These are phyloP conservation scores for Cactoblastis cactorum DNA, from an alignment of 2,888 invertebrate genomes.

Conservation along the genomic window DNA sequence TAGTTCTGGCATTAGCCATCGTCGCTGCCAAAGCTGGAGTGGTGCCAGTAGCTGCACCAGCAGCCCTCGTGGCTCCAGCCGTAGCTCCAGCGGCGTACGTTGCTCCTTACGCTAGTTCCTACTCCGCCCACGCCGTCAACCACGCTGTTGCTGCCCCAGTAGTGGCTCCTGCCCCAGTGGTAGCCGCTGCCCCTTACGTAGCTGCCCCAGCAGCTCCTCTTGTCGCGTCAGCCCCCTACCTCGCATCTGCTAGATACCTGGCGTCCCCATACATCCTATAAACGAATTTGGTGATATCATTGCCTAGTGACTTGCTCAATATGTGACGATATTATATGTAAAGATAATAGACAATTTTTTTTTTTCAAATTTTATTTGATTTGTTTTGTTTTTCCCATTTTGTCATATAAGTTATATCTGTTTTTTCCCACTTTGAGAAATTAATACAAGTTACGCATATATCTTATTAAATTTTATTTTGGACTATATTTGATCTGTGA, in stretches of 20 bases:
- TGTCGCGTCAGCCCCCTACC: slow-evolving; percentile 31
- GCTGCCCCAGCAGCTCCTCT: slow-evolving; percentile 29
- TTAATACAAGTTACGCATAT: no score
- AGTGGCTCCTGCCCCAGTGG: no score
- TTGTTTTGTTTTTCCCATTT: neutral
- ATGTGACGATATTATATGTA: slow-evolving; percentile 30
- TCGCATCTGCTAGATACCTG: slow-evolving; percentile 45
- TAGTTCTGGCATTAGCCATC: slow-evolving; percentile 49
- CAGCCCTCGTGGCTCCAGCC: slow-evolving; percentile 77
- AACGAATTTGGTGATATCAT: slow-evolving; percentile 68
- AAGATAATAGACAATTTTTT: slow-evolving; percentile 23
- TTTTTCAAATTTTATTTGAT: slow-evolving; percentile 16
- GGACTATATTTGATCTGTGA: no score
- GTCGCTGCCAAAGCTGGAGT: slow-evolving; percentile 52
- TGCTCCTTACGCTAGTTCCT: slow-evolving; percentile 87
- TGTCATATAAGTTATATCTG: no score
- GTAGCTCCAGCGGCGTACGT: slow-evolving; percentile 82
- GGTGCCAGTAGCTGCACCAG: slow-evolving; percentile 54
- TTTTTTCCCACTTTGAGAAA: no score
- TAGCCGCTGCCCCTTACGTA: slow-evolving; percentile 37
- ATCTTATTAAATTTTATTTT: no score
- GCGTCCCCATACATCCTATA: slow-evolving; percentile 59
- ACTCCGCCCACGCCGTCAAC: slow-evolving; percentile 86
- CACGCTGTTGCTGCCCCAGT: slow-evolving; percentile 86
- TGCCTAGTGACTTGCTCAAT: slow-evolving; percentile 73